These are phyloP conservation scores for Pleuronectes platessa DNA, from an alignment of 2,113 vertebrate species.

Conservation along the genomic window DNA sequence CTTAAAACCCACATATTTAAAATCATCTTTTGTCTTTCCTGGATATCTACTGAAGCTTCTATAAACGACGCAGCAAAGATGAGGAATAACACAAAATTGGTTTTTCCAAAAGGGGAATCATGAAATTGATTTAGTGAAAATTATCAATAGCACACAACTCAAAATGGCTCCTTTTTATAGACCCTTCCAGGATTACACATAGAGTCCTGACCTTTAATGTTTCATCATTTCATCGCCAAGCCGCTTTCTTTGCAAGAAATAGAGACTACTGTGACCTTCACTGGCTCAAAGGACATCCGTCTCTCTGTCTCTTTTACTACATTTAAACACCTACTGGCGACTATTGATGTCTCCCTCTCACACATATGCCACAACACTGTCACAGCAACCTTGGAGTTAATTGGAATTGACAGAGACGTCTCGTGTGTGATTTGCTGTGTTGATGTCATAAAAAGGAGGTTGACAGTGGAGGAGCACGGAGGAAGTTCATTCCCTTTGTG, in stretches of 20 bases:
- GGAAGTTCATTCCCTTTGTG: background rate
- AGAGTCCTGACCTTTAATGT: conserved; percentile 57
- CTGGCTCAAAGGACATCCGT: conserved; percentile 40
- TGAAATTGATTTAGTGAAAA: conserved; percentile 25
- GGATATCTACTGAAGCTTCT: background rate
- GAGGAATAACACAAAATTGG: background rate
- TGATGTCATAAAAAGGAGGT: background rate
- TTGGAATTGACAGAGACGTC: conserved; percentile 23
- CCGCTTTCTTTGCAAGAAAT: conserved; percentile 21
- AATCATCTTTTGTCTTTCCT: conserved; percentile 2
- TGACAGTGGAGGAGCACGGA: background rate
- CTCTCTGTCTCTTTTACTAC: conserved; percentile 33
- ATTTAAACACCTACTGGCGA: conserved; percentile 46
- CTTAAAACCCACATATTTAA: background rate
- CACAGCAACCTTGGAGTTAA: conserved; percentile 37
- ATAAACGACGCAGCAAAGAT: background rate
- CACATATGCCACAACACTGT: conserved; percentile 6
- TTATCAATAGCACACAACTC: background rate
- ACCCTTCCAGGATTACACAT: conserved; percentile 22
- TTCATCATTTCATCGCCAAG: conserved; percentile 14
- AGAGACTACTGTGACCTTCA: conserved; percentile 46
- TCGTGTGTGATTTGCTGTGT: background rate
- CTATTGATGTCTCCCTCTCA: conserved; percentile 61
- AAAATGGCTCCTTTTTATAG: conserved; percentile 28
- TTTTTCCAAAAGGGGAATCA: background rate